Base-by-base conservation (phyloP, 2,113 vertebrate genomes). In the Cebidichthys violaceus region DNA sequence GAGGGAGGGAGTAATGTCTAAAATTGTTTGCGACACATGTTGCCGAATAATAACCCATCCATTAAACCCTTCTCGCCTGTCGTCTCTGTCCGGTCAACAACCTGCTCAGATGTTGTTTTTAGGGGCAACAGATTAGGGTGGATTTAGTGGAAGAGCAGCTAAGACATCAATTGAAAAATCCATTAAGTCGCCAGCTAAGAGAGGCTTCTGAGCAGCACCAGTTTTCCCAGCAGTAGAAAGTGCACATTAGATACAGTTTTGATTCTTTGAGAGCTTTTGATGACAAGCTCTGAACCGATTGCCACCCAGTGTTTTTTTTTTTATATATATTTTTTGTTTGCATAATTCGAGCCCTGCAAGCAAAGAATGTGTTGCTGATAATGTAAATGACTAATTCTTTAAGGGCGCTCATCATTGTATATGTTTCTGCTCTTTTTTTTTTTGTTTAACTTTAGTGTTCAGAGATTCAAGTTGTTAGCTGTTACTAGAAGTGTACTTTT, bases 11-110 rank as follows among this genome's bases (percentile, higher is more conserved):
- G 60, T 78, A 82, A 89, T 90, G 64, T 69, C 67, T 67, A 35
- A 62, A 82, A 91, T 79, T 78, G 74, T 88, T 86, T 82, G 60
- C 4, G 0, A 66, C 72, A 81, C 72, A 67, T 75, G 78, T 84
- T 86, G 35, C 67, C 35, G 66, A 86, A 90, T 85, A 81, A 84
- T 61, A 86, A 68, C 47, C 60, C 65, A 54, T 86, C 81, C 79
- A 87, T 90, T 90, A 90, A 78, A 79, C 65, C 81, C 4, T 54
- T 66, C 69, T 84, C n/a, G 33, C 80, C 29, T 62, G 62, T 62
- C 55, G n/a, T 22, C 59, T 79, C 41, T 47, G 65, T 77, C 71
- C 74, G 8, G 80, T 79, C 86, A 88, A 55, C 81, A 79, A 69
- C 72, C 81, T 82, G 76, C 69, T 83, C 61, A 70, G 66, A 88